A percentile compares a stretch with the other conserved stretches of the same genome.
These are phyloP conservation scores for Drosophila falleni DNA, from an alignment of 2,888 invertebrate genomes.

Conservation along the genomic window DNA sequence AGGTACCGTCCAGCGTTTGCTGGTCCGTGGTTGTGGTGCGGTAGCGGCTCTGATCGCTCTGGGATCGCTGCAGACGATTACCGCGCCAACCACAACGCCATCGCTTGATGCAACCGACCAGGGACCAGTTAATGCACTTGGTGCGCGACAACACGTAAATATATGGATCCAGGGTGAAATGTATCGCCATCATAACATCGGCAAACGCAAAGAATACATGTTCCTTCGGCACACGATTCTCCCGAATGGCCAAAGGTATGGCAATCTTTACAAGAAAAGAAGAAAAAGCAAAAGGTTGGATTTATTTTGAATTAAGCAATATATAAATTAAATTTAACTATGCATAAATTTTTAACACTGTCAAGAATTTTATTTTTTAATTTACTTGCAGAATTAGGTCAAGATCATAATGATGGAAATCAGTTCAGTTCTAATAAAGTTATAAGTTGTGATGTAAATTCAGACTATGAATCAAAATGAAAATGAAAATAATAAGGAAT, in stretches of 20 bases:
- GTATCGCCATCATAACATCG: slow-evolving; percentile 91
- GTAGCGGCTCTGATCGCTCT: slow-evolving; percentile 84
- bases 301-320: too few species aligned
- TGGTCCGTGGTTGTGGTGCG: slow-evolving; percentile 83
- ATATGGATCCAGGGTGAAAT: slow-evolving; percentile 93
- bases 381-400: too few species aligned
- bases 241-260: slow-evolving; percentile 87
- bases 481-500: too few species aligned
- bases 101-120: slow-evolving; percentile 82
- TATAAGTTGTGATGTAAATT: too few species aligned
- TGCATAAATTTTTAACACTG: too few species aligned
- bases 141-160: slow-evolving; percentile 92
- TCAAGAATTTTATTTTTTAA: too few species aligned
- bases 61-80: slow-evolving; percentile 76
- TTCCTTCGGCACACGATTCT: slow-evolving; percentile 72
- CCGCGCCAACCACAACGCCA: slow-evolving; percentile 81
- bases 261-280: slow-evolving; percentile 87
- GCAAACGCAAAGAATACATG: slow-evolving; percentile 87
- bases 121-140: slow-evolving; percentile 82
- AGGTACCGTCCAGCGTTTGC: slow-evolving; percentile 78
- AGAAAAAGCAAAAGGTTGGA: slow-evolving; percentile 34
- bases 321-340: too few species aligned
- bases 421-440: too few species aligned
- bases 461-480: too few species aligned
- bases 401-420: too few species aligned